These are phyloP conservation scores for Ophioninae sp. DNA, from an alignment of 2,888 invertebrate genomes.

Conservation along the genomic window DNA sequence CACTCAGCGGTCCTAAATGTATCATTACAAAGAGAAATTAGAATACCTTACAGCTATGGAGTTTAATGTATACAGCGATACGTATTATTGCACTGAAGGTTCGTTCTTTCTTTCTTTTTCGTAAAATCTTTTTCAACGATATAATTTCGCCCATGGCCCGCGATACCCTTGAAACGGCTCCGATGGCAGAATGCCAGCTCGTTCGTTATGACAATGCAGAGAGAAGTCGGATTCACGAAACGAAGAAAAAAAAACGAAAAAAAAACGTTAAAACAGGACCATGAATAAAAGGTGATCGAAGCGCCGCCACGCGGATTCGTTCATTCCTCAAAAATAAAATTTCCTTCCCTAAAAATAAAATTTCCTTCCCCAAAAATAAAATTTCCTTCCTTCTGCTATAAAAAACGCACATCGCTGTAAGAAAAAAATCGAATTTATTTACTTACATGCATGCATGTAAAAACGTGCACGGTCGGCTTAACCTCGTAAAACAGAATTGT, in stretches of 20 bases:
- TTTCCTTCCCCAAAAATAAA: neutral
- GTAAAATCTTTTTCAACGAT: neutral
- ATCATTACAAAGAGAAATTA: constrained; percentile 15
- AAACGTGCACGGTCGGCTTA: neutral
- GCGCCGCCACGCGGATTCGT: neutral
- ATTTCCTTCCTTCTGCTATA: neutral
- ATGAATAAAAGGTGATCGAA: neutral
- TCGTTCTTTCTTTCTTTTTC: neutral
- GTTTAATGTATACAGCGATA: constrained; percentile 18
- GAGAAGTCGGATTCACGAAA: constrained; percentile 4
- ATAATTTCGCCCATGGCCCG: neutral
- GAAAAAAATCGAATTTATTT: neutral
- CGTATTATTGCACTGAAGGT: constrained; percentile 41
- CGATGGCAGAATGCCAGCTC: constrained; percentile 37
- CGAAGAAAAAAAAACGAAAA: neutral
- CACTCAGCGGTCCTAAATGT: constrained; percentile 26
- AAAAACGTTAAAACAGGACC: neutral
- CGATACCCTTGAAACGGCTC: constrained; percentile 8
- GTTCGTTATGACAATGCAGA: constrained; percentile 30
- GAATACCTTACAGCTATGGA: constrained; percentile 5
- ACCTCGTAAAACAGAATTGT: neutral
- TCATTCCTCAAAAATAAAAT: neutral
- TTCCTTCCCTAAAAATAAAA: neutral
- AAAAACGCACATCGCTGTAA: neutral
- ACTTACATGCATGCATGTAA: neutral